Evolutionary conservation across 2,797 vertebrate species (phyloP), one percentile per base, ranked within the genome.

Genomic region (Synaphobranchus kaupii): DNA sequence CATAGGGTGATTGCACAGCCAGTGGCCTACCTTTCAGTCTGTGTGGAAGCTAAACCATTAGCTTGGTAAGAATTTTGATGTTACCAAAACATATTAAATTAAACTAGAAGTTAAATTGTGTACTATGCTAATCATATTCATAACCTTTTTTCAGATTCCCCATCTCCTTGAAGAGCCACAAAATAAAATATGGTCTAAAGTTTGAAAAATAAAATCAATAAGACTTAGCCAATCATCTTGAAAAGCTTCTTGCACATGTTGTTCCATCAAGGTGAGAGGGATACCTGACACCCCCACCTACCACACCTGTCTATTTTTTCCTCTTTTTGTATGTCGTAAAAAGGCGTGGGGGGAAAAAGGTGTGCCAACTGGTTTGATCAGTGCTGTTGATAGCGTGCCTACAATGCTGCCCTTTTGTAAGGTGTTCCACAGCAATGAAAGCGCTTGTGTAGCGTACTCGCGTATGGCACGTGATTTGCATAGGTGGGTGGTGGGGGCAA

Each of bases 341-440:
- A 76, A 34, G n/a, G 25, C 13, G 71, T 39, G 71, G 17, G 71
- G 31, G 66, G 3, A 39, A 76, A 76, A 76, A 39, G 71, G 71
- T 76, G 71, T 39, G 71, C 34, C 34, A 39, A 76, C 15, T 39
- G 71, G 71, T 76, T 76, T 7, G 71, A 76, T 76, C 28, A 76
- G 28, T 76, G 31, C 71, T 76, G 17, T 3, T 13, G 28, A 39
- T 76, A 28, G n/a, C 9, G 63, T 68, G 63, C 25, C n/a, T 28
- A 68, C 63, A 68, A 15, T 28, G n/a, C 63, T 68, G n/a, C 63
- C 8, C 63, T 68, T 68, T 76, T 76, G 71, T 76, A 76, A 76
- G 34, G 71, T 39, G 71, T 34, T 76, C 28, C 34, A 76, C 28
- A 8, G n/a, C 63, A 68, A 68, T 68, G n/a, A 68, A 68, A 68